Evolutionary conservation across 2,797 vertebrate species (phyloP), one percentile per base, ranked within the genome.

Genomic region (Cheirogaleus major): DNA sequence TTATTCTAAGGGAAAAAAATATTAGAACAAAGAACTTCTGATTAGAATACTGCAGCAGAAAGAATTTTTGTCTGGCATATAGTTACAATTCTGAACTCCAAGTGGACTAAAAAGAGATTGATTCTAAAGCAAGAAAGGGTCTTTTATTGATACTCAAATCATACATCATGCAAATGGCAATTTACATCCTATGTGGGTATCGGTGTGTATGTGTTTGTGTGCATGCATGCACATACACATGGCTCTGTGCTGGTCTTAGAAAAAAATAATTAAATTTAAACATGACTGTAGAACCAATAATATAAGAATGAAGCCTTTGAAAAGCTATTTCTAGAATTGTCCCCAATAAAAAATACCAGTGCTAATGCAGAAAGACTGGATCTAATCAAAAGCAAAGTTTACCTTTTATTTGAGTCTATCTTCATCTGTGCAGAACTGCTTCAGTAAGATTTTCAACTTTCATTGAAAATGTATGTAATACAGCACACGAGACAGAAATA

Each of bases 81-180:
- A 78, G 69, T 48, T 41, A 89, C 43, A 93, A 35, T 82, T 91
- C 78, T 89, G 50, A 95, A 93, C 59, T 87, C 61, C 89, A 92
- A 96, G 45, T 90, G 15, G n/a, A 38, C 73, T 89, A 87, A 80
- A 86, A 27, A 30, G 57, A 87, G 38, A 57, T 61, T 94, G 69
- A 85, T 7, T 41, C 25, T 67, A 69, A 89, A 50, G 41, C 32
- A 75, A 84, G 55, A 79, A 50, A 41, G 32, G 9, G 6, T 72
- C 25, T 78, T 78, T 70, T 91, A 85, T 35, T 75, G 32, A 7
- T 25, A 73, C 48, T 96, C 17, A 57, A 81, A 57, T 82, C 35
- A 88, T 81, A 52, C 38, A 73, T 45, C 63, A 73, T 20, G 30
- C 38, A 61, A 79, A 95, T 45, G 43, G 45, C 32, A 52, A 2